Evolutionary conservation across 2,888 invertebrate species (phyloP), one percentile per base, ranked within the genome.

Genomic region (Troides oblongomaculatus): DNA sequence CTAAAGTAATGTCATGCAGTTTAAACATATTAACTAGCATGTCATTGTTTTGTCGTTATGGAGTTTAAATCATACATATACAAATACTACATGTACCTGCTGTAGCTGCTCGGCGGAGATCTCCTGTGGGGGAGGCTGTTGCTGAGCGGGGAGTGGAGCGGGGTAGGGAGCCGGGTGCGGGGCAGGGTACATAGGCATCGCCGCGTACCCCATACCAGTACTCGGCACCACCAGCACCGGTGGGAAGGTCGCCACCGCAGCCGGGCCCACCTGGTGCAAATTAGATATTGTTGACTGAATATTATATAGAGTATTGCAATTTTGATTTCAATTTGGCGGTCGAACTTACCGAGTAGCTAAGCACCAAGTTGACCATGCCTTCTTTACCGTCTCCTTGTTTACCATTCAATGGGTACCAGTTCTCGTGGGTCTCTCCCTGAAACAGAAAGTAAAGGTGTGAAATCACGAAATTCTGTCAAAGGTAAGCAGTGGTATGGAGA

Each of bases 311-410:
- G 14, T 17, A 1, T 53, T 7, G 6, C 53, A 53, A 18, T 53
- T 53, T 53, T 53, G 8, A 10, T 10, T 39, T 10, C 7, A 10
- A 39, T 39, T 6, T 39, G 39, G 7, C 8, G 1, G 7, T 10
- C 6, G n/a, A 53, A 53, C 94, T 94, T 84, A 96, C 96, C 72
- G 94, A 92, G 82, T 95, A 97, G 81, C 96, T 97, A 72, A 99
- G 93, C 46, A 99, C 97, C 59, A 99, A 92, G 87, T 98, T 97
- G 78, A 99, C 96, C 93, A 96, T 96, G 56, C 99, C 99, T 88
- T 99, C 99, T 78, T 97, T 94, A 62, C 96, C 97, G 74, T 99
- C 98, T 0, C 99, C 99, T 88, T 98, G 98, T 85, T 98, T 98
- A 25, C 99, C 99, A 84, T 95, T 97, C 71, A 99, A 91, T 5